These are phyloP conservation scores for Megatriorchis doriae DNA, from an alignment of 2,113 vertebrate species.

Conservation along the genomic window DNA sequence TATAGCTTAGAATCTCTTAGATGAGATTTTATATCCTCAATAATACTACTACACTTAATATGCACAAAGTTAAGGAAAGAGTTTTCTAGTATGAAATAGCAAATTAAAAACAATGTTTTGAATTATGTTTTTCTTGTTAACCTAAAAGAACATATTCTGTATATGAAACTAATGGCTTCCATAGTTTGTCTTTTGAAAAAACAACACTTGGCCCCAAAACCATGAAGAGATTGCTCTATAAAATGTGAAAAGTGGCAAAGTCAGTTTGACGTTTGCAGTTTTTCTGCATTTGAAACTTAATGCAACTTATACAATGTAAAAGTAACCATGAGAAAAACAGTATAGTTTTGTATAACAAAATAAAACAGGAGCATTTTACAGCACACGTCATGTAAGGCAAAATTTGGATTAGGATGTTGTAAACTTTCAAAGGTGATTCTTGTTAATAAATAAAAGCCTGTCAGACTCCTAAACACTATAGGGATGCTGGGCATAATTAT, in stretches of 20 bases:
- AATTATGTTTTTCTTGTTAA: background rate
- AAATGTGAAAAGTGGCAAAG: background rate
- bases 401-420: background rate
- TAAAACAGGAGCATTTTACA: background rate
- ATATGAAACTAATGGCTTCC: background rate
- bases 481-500: background rate
- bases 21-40: background rate
- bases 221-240: background rate
- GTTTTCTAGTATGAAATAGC: background rate
- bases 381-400: accelerated
- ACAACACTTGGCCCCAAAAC: background rate
- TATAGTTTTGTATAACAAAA: background rate
- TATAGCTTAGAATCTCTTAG: background rate
- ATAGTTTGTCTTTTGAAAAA: background rate
- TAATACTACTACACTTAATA: background rate
- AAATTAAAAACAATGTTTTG: background rate
- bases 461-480: background rate
- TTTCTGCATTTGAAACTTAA: background rate
- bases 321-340: background rate
- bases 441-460: background rate
- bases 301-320: background rate
- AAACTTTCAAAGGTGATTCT: background rate
- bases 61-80: background rate
- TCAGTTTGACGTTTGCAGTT: background rate
- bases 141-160: background rate